Base-by-base conservation (phyloP, 2,888 invertebrate genomes). In the Onthophagus sagittarius region DNA sequence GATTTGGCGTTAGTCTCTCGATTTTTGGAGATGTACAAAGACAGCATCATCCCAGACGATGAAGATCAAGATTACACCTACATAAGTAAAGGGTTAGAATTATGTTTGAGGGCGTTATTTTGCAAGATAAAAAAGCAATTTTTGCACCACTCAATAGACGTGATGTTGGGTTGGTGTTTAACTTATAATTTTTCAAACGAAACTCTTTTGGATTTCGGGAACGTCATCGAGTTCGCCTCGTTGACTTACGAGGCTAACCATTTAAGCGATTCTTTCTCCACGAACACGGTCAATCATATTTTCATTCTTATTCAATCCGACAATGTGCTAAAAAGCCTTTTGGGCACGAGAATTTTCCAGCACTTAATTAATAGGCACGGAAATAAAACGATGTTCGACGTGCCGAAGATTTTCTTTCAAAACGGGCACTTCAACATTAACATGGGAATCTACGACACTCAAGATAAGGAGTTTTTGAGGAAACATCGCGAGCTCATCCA, bases 311-410 rank as follows among this genome's bases (percentile, higher is more conserved):
- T 90, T 14, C 83, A 86, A 0, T 89, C 89, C 0, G 71, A 80
- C 0, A 86, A 86, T 74, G 79, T 85, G 65, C 78, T 87, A 3
- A 85, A 87, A 62, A 89, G 88, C 78, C 82, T 90, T 0, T 80
- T 89, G 11, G 90, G 89, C 0, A 88, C 88, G 77, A 84, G 89
- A 13, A 85, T 90, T 0, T 79, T 90, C 53, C 87, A 89, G 62
- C 85, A 86, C 77, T 83, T 91, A 70, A 80, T 91, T 3, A 91
- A 91, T 78, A 85, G 90, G 63, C 85, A 86, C 53, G 80, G 84
- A 0, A 91, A 91, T 75, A 83, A 82, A 11, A 74, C 80, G 0
- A 81, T 85, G 73, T 85, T 90, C 76, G 82, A 86, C 73, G 85
- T 86, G 0, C 90, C 90, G 0, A 86, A 81, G n/a, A 85, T 90